A percentile compares a stretch with the other conserved stretches of the same genome.
Conservation (phyloP, 2,113 vertebrate species). For the Dicerorhinus sumatrensis region DNA sequence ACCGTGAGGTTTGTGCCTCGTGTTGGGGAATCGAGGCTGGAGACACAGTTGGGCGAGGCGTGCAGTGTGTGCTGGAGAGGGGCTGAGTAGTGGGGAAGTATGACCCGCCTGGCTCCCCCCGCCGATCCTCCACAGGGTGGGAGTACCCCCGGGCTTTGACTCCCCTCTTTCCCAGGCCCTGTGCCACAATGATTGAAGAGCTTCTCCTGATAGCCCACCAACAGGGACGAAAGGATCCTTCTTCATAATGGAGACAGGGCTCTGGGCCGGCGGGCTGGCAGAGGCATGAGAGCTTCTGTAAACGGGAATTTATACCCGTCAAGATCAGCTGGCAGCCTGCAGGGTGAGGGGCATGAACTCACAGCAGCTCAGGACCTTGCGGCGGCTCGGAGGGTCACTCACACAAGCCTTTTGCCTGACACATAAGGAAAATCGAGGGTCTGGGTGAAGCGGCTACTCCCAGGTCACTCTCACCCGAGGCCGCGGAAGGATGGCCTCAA, state of each 20-base stretch:
- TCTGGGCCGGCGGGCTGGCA: background rate
- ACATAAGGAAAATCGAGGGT: rapidly evolving
- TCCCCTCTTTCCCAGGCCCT: background rate
- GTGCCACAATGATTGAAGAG: background rate
- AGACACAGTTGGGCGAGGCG: rapidly evolving
- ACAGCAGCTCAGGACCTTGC: rapidly evolving
- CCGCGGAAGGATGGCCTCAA: rapidly evolving
- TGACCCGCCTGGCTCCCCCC: no score
- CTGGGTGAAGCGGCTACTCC: rapidly evolving
- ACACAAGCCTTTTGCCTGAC: rapidly evolving
- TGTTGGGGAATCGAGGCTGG: rapidly evolving
- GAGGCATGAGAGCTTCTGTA: rapidly evolving
- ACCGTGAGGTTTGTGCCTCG: rapidly evolving
- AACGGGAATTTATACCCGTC: background rate
- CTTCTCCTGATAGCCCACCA: background rate
- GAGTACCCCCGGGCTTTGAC: background rate
- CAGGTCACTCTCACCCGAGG: rapidly evolving
- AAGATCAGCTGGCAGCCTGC: background rate
- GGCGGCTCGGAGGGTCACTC: rapidly evolving
- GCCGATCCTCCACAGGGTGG: rapidly evolving
- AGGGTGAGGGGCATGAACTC: rapidly evolving
- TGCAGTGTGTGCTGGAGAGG: rapidly evolving
- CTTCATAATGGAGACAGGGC: background rate
- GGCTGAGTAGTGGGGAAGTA: rapidly evolving
- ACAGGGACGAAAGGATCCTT: background rate